phyloP scores from a whole-genome alignment of 2,113 vertebrate genomes.

The Scatophagus argus region DNA sequence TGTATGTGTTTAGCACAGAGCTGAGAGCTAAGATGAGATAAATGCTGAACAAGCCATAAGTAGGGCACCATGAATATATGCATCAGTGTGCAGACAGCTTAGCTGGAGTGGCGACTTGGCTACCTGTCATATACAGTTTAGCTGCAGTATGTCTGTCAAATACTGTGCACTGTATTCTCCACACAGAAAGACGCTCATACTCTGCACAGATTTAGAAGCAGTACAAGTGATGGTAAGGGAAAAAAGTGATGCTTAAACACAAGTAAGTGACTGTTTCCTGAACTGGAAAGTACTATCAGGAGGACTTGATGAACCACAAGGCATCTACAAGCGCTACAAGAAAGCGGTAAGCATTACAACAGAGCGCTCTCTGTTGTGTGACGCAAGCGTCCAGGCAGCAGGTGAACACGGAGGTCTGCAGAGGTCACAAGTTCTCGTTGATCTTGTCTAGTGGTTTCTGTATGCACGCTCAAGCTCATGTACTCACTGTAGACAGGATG shows the following conservation, averaged over 20 bases:
- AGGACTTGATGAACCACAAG: too few relatives aligned
- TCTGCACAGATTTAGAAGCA: not conserved
- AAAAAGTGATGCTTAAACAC: not conserved
- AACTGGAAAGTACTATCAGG: not conserved
- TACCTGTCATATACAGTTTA: constrained; percentile 37
- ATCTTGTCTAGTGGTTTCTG: too few relatives aligned
- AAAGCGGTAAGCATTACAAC: too few relatives aligned
- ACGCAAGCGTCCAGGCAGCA: too few relatives aligned
- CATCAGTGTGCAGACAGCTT: constrained; percentile 48
- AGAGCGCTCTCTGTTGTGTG: too few relatives aligned
- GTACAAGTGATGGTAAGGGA: too few relatives aligned
- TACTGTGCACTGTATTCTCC: not conserved
- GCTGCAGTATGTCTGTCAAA: constrained; percentile 16
- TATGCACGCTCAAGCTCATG: too few relatives aligned
- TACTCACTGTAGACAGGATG: too few relatives aligned
- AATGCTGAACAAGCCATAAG: constrained; percentile 39
- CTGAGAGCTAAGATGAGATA: constrained; percentile 4
- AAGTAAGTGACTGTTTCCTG: not conserved
- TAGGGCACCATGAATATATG: constrained; percentile 66
- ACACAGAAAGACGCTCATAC: not conserved
- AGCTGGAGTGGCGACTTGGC: constrained; percentile 13
- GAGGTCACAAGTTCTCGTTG: too few relatives aligned
- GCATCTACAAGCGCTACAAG: too few relatives aligned
- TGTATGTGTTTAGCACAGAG: not conserved
- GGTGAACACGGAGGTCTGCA: too few relatives aligned